Evolutionary conservation across 2,113 vertebrate species (phyloP).

Genomic region (Meriones unguiculatus): DNA sequence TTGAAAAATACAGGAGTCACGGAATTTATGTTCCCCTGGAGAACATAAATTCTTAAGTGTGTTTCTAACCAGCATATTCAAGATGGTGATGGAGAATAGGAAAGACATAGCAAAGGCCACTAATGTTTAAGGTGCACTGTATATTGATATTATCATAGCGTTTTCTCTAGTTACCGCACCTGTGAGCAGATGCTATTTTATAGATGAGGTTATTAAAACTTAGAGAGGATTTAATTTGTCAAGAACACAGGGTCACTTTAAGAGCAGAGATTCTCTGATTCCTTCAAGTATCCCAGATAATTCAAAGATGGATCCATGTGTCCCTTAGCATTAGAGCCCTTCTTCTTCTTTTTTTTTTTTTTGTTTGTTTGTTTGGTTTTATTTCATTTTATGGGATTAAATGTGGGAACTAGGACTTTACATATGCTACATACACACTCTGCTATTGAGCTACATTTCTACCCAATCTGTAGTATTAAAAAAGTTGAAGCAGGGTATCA

Average conservation of each 20-base stretch:
- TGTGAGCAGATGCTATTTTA: not conserved
- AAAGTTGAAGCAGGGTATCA: not conserved
- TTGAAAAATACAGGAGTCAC: not conserved
- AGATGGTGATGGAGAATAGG: not conserved
- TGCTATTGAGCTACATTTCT: not conserved
- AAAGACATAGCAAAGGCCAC: not conserved
- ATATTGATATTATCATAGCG: not conserved
- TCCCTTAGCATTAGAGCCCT: not conserved
- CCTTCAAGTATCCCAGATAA: not conserved
- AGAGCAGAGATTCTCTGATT: not conserved
- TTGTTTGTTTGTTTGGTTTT: not conserved
- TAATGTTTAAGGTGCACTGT: not conserved
- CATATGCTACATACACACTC: not conserved
- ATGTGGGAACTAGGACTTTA: not conserved
- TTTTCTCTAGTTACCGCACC: not conserved
- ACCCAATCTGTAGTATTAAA: not conserved
- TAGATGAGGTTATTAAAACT: conserved; percentile 20
- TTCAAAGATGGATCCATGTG: not conserved
- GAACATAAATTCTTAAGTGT: not conserved
- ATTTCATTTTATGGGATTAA: not conserved
- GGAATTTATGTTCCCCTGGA: not conserved
- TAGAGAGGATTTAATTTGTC: not conserved
- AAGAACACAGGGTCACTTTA: not conserved
- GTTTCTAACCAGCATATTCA: not conserved
- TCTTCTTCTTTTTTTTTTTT: too few species aligned